A percentile compares a stretch with the other conserved stretches of the same genome.
Evolutionary conservation across 2,888 invertebrate species (phyloP).

Genomic region (Petrolisthes manimaculis): DNA sequence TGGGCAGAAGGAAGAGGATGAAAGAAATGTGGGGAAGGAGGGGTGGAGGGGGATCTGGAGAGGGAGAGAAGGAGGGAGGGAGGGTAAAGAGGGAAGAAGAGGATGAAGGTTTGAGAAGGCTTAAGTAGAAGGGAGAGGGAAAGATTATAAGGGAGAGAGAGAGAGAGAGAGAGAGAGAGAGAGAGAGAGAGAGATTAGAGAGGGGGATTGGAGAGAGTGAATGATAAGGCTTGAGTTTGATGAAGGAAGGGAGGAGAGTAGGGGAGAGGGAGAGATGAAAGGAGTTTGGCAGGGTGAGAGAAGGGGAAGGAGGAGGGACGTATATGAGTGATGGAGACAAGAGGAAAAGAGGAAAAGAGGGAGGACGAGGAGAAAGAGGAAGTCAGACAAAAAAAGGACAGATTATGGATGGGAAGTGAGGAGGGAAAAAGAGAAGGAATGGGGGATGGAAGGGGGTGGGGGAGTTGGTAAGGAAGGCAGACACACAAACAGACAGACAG

Average conservation of each 20-base stretch:
- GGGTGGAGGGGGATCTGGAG: not conserved
- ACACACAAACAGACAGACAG: not conserved
- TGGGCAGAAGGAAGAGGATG: not conserved
- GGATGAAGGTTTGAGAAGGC: not conserved
- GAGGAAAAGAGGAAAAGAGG: not conserved
- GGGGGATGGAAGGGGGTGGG: not conserved
- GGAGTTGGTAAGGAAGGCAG: not conserved
- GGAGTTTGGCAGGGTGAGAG: not conserved
- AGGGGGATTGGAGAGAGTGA: not conserved
- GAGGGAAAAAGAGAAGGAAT: not conserved
- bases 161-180: not conserved
- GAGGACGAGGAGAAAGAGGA: too few species aligned
- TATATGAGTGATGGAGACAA: conserved; percentile 9
- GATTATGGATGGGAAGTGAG: not conserved
- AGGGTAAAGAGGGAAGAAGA: not conserved
- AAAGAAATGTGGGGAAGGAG: not conserved
- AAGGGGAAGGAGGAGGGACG: conserved; percentile 5
- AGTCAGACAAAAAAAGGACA: not conserved
- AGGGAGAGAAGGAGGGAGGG: not conserved
- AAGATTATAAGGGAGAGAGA: not conserved
- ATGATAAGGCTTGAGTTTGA: not conserved
- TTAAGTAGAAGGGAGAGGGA: not conserved
- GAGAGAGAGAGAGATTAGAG: not conserved
- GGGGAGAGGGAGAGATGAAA: not conserved
- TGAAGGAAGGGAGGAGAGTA: not conserved